phyloP scores from a whole-genome alignment of 2,888 invertebrate species.

The Labia minor region DNA sequence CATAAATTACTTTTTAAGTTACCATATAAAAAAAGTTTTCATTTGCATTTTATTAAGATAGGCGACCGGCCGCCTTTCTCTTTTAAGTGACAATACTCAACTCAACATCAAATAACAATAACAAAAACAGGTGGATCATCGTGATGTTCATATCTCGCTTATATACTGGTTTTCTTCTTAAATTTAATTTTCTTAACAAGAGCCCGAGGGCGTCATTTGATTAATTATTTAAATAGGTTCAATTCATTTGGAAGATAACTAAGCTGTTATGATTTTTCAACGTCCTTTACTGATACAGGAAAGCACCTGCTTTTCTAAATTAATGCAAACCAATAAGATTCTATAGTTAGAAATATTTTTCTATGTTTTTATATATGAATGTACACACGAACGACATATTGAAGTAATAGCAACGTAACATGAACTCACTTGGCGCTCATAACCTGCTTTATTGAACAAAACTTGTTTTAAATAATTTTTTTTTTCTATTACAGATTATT shows the following conservation, averaged over 20 bases:
- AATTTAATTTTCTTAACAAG: neutral
- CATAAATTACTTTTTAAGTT: too few relatives aligned
- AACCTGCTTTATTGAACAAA: too few relatives aligned
- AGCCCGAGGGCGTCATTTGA: neutral
- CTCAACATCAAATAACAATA: neutral
- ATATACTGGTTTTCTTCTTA: neutral
- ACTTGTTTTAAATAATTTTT: too few relatives aligned
- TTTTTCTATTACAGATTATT: too few relatives aligned
- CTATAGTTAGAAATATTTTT: too few relatives aligned
- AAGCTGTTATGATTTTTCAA: slow-evolving; percentile 5
- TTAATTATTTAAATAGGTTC: neutral
- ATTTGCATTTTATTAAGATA: too few relatives aligned
- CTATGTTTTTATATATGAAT: neutral
- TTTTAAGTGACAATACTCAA: too few relatives aligned
- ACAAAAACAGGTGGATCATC: neutral
- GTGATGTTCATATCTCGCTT: neutral
- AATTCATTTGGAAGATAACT: neutral
- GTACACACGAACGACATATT: neutral
- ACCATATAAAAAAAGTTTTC: too few relatives aligned
- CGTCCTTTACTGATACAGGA: neutral
- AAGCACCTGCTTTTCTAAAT: neutral
- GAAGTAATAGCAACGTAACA: neutral
- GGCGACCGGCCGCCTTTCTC: too few relatives aligned
- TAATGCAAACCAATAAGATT: neutral
- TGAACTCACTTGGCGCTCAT: too few relatives aligned